phyloP scores from a whole-genome alignment of 2,113 vertebrate species.

The Porphyrio hochstetteri region DNA sequence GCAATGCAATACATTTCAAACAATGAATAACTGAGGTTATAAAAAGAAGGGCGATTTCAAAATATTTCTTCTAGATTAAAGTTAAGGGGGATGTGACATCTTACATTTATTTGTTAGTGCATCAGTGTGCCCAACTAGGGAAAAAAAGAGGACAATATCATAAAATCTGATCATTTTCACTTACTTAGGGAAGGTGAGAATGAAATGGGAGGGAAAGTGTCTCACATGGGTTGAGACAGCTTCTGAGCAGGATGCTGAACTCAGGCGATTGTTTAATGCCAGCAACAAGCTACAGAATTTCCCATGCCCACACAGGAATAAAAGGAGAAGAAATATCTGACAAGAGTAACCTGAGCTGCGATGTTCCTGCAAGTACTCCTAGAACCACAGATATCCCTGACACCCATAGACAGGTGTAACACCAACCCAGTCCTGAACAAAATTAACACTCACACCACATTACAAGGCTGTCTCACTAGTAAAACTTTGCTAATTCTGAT shows the following conservation, averaged over 20 bases:
- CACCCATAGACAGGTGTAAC: accelerated
- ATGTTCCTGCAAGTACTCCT: not conserved
- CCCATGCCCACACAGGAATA: not conserved
- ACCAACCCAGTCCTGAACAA: not conserved
- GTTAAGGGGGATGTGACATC: not conserved
- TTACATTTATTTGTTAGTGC: not conserved
- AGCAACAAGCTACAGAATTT: not conserved
- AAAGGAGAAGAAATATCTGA: not conserved
- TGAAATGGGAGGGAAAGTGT: not conserved
- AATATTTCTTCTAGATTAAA: not conserved
- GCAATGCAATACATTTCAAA: not conserved
- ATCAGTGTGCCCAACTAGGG: not conserved
- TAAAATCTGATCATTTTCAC: not conserved
- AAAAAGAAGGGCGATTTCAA: not conserved
- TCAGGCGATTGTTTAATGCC: not conserved
- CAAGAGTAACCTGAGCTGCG: not conserved
- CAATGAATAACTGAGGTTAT: not conserved
- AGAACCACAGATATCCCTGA: not conserved
- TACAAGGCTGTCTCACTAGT: not conserved
- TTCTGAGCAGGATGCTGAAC: not conserved
- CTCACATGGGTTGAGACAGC: not conserved
- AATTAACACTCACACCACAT: not conserved
- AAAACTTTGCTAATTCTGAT: not conserved
- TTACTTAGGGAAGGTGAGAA: not conserved
- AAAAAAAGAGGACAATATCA: not conserved